Evolutionary conservation across 2,888 invertebrate species (phyloP).

Genomic region (Axea sp.): DNA sequence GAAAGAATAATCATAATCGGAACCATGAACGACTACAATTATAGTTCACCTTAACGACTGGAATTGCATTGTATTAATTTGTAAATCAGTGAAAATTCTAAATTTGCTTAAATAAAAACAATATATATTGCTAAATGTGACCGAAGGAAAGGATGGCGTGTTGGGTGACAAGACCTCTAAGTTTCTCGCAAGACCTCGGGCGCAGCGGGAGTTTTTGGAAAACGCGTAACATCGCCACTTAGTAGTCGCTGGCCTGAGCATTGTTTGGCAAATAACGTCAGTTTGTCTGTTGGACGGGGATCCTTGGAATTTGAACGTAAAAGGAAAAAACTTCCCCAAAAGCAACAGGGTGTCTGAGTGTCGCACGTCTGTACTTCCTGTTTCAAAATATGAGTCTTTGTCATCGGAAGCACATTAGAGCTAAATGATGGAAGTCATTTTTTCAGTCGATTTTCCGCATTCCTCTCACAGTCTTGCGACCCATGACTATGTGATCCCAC

Average conservation of each 20-base stretch:
- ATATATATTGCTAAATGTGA: no score
- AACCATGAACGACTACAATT: no score
- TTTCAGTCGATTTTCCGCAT: constrained; percentile 49
- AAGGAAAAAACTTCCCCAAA: constrained; percentile 61
- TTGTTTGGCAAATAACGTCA: constrained; percentile 74
- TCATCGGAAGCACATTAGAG: constrained; percentile 47
- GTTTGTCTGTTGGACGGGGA: constrained; percentile 67
- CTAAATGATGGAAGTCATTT: constrained; percentile 53
- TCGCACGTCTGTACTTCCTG: constrained; percentile 62
- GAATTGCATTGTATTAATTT: no score
- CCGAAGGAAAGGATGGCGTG: no score
- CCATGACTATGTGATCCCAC: neutral
- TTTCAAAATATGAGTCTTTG: constrained; percentile 53
- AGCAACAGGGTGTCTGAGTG: constrained; percentile 60
- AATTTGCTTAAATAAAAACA: no score
- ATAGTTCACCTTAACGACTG: no score
- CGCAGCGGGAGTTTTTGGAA: constrained; percentile 70
- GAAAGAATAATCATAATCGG: no score
- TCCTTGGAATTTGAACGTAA: constrained; percentile 64
- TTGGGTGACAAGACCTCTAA: constrained; percentile 23
- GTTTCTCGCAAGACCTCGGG: constrained; percentile 22
- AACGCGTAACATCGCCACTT: constrained; percentile 74
- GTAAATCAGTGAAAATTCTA: no score
- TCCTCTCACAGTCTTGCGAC: constrained; percentile 17
- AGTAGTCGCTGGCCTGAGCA: constrained; percentile 68